phyloP scores from a whole-genome alignment of 2,797 vertebrate genomes.

The Chaetodon trifasciatus region DNA sequence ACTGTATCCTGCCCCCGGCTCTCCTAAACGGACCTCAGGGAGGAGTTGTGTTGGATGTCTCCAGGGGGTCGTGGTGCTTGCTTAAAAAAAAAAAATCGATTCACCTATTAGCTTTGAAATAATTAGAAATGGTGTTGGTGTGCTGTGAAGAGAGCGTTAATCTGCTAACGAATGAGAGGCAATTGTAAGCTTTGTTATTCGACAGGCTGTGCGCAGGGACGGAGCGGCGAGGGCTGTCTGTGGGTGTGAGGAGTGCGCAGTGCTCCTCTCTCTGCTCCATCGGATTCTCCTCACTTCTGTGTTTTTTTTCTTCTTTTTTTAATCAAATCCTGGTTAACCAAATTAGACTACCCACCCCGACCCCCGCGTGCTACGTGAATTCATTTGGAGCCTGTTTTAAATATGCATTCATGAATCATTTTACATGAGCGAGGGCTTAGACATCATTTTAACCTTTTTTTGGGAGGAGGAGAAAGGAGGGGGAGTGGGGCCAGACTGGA shows the following conservation, averaged over 20 bases:
- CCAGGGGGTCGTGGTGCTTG: conserved; percentile 29
- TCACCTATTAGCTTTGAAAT: conserved; percentile 78
- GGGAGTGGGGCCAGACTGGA: conserved; percentile 6
- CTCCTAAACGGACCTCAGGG: conserved; percentile 73
- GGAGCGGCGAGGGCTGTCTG: conserved; percentile 67
- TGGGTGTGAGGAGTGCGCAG: conserved; percentile 79
- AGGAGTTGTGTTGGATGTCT: conserved; percentile 71
- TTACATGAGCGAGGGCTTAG: conserved; percentile 44
- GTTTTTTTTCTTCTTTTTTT: conserved; percentile 17
- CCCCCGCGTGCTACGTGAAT: conserved; percentile 38
- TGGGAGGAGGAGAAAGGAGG: not conserved
- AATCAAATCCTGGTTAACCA: conserved; percentile 70
- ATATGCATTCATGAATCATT: conserved; percentile 55
- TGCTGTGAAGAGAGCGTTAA: conserved; percentile 70
- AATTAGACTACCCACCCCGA: conserved; percentile 51
- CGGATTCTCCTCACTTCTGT: conserved; percentile 65
- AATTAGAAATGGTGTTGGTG: conserved; percentile 75
- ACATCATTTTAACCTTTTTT: conserved; percentile 38
- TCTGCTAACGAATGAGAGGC: conserved; percentile 74
- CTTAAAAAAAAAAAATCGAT: conserved; percentile 69
- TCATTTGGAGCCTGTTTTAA: conserved; percentile 56
- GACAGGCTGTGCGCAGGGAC: conserved; percentile 59
- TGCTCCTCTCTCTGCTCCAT: conserved; percentile 53
- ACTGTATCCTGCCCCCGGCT: conserved; percentile 7
- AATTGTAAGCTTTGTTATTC: conserved; percentile 75